These are phyloP conservation scores for Diaperis boleti DNA, from an alignment of 2,888 invertebrate genomes.

Conservation along the genomic window DNA sequence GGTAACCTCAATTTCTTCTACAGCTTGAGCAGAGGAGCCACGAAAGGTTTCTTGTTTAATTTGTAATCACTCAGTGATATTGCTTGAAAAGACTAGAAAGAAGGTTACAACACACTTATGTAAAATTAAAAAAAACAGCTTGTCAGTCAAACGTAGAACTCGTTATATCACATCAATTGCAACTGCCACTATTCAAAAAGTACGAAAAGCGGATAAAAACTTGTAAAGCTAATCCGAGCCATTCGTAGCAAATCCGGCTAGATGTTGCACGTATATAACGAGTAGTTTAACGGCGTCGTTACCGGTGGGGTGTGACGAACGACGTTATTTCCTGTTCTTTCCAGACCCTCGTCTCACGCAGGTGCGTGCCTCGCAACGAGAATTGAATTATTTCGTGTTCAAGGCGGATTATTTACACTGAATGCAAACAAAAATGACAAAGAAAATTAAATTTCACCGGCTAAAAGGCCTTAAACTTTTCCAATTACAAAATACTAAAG, in stretches of 20 bases:
- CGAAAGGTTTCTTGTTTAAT: too few species aligned
- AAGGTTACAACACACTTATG: too few species aligned
- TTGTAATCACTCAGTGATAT: too few species aligned
- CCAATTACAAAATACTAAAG: slow-evolving; percentile 50
- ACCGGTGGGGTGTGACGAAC: slow-evolving; percentile 56
- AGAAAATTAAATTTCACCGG: slow-evolving; percentile 44
- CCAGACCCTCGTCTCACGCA: slow-evolving; percentile 35
- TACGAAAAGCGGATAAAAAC: slow-evolving; percentile 46
- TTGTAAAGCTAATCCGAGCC: slow-evolving; percentile 53
- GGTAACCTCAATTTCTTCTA: too few species aligned
- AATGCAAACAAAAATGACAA: slow-evolving; percentile 39
- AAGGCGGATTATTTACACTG: slow-evolving; percentile 32
- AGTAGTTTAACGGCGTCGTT: slow-evolving; percentile 57
- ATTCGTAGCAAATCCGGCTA: slow-evolving; percentile 53
- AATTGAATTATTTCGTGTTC: slow-evolving; percentile 15
- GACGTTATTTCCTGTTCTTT: slow-evolving; percentile 53
- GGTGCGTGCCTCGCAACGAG: slow-evolving; percentile 37
- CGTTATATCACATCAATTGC: too few species aligned
- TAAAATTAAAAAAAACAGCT: too few species aligned
- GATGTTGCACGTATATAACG: slow-evolving; percentile 56
- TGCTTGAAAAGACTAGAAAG: too few species aligned
- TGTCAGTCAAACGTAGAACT: too few species aligned
- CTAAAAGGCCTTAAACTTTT: slow-evolving; percentile 46
- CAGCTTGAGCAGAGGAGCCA: too few species aligned
- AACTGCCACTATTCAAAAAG: slow-evolving; percentile 23